Evolutionary conservation across 2,888 invertebrate genomes (phyloP).

Genomic region (Drosophila hamatofila): DNA sequence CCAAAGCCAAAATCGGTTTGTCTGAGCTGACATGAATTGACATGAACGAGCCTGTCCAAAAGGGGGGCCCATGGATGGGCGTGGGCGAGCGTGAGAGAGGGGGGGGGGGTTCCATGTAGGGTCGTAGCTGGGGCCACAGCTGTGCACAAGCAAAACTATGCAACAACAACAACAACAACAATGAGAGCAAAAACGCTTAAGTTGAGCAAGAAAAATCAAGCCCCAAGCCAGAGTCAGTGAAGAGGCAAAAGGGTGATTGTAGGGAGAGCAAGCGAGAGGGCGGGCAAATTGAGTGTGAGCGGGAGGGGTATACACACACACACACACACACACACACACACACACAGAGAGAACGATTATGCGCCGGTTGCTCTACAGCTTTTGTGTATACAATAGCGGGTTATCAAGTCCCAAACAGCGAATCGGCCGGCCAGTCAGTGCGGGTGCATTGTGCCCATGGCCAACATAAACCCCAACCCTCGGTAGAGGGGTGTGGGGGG

Average conservation of each 20-base stretch:
- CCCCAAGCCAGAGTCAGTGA: conserved; percentile 4
- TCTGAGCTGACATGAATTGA: conserved; percentile 63
- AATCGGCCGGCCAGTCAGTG: conserved; percentile 26
- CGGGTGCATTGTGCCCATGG: conserved; percentile 54
- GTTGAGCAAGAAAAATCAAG: conserved; percentile 50
- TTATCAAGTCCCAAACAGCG: conserved; percentile 79
- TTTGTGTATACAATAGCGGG: conserved; percentile 79
- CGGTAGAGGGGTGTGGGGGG: neutral
- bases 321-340: conserved; percentile 11
- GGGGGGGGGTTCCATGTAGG: conserved; percentile 18
- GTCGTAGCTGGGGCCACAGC: conserved; percentile 42
- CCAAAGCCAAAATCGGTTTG: conserved; percentile 48
- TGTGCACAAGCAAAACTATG: conserved; percentile 51
- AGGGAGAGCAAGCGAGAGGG: neutral
- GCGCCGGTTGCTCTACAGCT: conserved; percentile 63
- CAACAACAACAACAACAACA: conserved; percentile 31
- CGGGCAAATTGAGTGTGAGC: no score
- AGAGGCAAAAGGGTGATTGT: conserved; percentile 3
- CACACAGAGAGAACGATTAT: conserved; percentile 65
- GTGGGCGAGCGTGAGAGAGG: neutral
- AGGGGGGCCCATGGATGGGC: neutral
- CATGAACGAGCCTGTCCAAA: conserved; percentile 48
- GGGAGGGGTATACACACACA: conserved; percentile 4
- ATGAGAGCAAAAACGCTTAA: conserved; percentile 28
- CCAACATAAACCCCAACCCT: neutral